A percentile compares a stretch with the other conserved stretches of the same genome.
Evolutionary conservation across 2,888 invertebrate species (phyloP).

Genomic region (Ellobium chinense): DNA sequence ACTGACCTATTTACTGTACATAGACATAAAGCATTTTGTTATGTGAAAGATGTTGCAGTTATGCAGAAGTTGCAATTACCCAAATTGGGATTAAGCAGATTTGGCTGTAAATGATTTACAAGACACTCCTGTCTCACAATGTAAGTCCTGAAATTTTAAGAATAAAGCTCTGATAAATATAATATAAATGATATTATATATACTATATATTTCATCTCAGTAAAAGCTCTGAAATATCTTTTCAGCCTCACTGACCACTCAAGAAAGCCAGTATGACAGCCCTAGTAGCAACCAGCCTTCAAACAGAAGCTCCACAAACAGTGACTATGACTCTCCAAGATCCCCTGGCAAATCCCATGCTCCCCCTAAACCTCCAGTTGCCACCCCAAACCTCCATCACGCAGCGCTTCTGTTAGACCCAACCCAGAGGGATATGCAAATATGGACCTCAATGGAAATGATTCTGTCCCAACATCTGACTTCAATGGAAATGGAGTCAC

Average conservation of each 20-base stretch:
- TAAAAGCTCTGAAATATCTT: no score
- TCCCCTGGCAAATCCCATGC: neutral
- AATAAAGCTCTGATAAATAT: no score
- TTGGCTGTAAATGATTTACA: no score
- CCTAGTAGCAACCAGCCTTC: neutral
- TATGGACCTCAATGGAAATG: neutral
- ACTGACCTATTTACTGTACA: no score
- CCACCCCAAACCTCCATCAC: neutral
- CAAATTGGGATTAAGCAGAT: no score
- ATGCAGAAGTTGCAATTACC: no score
- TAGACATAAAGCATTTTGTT: no score
- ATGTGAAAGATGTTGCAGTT: no score
- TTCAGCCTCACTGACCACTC: neutral
- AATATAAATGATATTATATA: no score
- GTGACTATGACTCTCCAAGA: neutral
- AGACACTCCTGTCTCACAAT: no score
- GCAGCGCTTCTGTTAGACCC: neutral
- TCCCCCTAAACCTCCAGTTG: neutral
- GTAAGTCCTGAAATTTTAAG: no score
- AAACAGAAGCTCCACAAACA: neutral
- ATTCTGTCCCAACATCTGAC: neutral
- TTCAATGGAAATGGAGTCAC: neutral
- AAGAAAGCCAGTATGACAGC: slow-evolving; percentile 27
- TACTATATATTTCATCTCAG: no score
- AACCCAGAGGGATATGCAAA: neutral